Base-by-base conservation (phyloP, 2,888 invertebrate species). In the Cybosia mesomella region DNA sequence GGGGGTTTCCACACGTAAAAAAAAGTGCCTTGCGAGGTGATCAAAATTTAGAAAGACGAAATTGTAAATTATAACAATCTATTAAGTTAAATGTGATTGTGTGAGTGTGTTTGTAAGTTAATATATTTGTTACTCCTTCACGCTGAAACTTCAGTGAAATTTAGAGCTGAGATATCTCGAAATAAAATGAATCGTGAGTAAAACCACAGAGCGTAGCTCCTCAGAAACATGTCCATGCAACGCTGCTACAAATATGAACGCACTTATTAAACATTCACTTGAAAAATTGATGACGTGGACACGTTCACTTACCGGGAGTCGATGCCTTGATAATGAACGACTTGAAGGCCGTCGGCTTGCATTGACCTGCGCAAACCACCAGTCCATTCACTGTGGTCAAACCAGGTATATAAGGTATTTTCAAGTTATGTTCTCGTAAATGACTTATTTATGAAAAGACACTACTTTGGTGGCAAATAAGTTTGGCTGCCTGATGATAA, bases 341-440 rank as follows among this genome's bases (percentile, higher is more conserved):
- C 21, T 53, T 69, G 71, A 77, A 78, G 78, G 77, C 71, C 71
- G 53, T n/a, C 70, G 22, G 36, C 64, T 67, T 34, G 24, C 34
- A 60, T 36, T 66, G 62, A 66, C 66, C 60, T 68, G 62, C 21
- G 69, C 54, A 24, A 9, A 58, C 15, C 64, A 64, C 24, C 58
- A 24, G 49, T 34, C 28, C 70, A 71, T 58, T 68, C 62, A 55
- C 68, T 71, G 43, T 28, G 54, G 43, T 32, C 36, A 54, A 32
- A 67, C 67, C 67, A 67, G 60, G 55, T 66, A 10, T 24, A 18
- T 43, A n/a, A 22, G n/a, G 28, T 53, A 53, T 34, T 62, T 32
- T 21, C 15, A 32, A 58, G 18, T 18, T 18, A 58, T 18, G 58
- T n/a, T 34, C 34, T 58, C n/a, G 55, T 28, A 55, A 13, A 55